These are phyloP conservation scores for Lacerta viridis DNA, from an alignment of 2,797 vertebrate species.

Conservation along the genomic window DNA sequence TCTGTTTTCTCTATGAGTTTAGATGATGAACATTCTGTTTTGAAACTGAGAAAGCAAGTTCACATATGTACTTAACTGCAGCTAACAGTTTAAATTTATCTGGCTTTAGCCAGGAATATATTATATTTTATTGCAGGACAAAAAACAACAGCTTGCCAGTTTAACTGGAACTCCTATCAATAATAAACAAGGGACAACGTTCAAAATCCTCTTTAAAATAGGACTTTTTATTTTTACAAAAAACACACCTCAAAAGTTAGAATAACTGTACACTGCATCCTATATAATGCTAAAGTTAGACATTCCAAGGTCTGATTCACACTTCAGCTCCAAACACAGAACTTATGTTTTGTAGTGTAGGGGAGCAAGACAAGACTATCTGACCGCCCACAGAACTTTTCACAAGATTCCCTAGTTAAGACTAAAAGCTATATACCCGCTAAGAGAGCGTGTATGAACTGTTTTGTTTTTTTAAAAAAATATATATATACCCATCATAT, in stretches of 20 bases:
- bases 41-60: conserved; percentile 61
- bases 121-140: conserved; percentile 69
- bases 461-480: neutral
- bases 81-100: conserved; percentile 61
- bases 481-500: neutral
- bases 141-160: conserved; percentile 70
- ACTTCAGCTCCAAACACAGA: conserved; percentile 7
- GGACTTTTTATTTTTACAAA: conserved; percentile 56
- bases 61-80: conserved; percentile 27
- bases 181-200: conserved; percentile 56
- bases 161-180: conserved; percentile 73
- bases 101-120: conserved; percentile 72
- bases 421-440: neutral
- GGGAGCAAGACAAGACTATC: neutral
- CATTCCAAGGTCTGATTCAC: conserved; percentile 30
- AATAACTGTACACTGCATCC: conserved; percentile 66
- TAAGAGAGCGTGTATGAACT: conserved; percentile 37
- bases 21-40: conserved; percentile 50
- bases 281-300: conserved; percentile 66
- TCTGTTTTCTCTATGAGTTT: conserved; percentile 16
- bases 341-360: neutral
- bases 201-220: conserved; percentile 65
- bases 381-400: neutral
- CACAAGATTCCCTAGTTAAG: neutral
- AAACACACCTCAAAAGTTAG: conserved; percentile 61